Conservation (phyloP, 2,113 vertebrate genomes). For the Calyptommatus sinebrachiatus region DNA sequence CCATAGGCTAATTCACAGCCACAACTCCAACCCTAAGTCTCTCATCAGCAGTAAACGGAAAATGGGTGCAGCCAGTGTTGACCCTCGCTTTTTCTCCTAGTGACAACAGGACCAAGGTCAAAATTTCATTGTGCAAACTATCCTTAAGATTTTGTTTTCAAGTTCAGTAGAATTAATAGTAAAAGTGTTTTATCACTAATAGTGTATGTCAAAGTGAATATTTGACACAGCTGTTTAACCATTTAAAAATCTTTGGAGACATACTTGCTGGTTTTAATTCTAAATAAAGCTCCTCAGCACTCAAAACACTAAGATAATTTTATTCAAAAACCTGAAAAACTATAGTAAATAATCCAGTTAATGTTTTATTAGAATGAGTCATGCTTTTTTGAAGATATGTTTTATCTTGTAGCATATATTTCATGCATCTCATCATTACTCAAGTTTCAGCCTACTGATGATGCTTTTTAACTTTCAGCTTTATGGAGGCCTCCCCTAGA, state of each 20-base stretch:
- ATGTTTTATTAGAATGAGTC: not conserved
- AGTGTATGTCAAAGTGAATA: not conserved
- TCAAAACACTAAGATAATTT: not conserved
- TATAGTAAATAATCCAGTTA: not conserved
- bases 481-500: not conserved
- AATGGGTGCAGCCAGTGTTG: too few species aligned
- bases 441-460: not conserved
- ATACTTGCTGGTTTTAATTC: not conserved
- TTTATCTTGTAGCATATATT: not conserved
- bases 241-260: constrained; percentile 4
- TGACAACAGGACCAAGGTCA: not conserved
- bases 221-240: not conserved
- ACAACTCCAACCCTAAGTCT: too few species aligned
- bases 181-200: not conserved
- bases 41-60: too few species aligned
- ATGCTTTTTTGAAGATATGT: not conserved
- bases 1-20: too few species aligned
- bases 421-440: constrained; percentile 2
- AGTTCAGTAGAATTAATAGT: not conserved
- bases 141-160: not conserved
- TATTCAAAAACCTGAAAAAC: not conserved
- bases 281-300: not conserved
- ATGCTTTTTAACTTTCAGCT: not conserved
- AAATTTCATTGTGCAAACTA: not conserved
- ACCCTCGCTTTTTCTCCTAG: too few species aligned